Evolutionary conservation across 2,797 vertebrate genomes (phyloP).

Genomic region (Gallinago stenura): DNA sequence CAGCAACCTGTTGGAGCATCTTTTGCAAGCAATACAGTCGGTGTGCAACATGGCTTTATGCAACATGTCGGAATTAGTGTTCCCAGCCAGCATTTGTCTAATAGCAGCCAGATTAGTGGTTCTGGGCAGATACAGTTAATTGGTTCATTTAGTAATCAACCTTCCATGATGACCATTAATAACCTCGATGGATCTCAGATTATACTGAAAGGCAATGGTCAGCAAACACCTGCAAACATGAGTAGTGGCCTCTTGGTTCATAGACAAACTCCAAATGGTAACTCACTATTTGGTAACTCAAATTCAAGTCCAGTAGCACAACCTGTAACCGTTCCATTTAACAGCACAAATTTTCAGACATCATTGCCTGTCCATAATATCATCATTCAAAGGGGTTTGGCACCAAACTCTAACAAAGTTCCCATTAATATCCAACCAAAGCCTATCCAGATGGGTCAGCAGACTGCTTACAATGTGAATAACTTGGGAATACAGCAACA

Average conservation of each 20-base stretch:
- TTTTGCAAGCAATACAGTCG: constrained; percentile 85
- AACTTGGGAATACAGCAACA: constrained; percentile 89
- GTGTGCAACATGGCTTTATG: constrained; percentile 91
- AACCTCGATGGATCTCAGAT: constrained; percentile 95
- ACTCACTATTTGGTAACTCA: constrained; percentile 83
- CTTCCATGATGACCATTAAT: constrained; percentile 95
- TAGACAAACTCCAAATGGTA: constrained; percentile 85
- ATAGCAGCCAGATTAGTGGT: constrained; percentile 85
- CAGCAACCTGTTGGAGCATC: constrained; percentile 84
- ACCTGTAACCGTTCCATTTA: constrained; percentile 93
- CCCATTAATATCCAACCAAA: constrained; percentile 94
- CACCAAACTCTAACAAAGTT: constrained; percentile 90
- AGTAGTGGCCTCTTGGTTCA: constrained; percentile 81
- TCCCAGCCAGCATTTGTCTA: constrained; percentile 89
- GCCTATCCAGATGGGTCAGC: constrained; percentile 90
- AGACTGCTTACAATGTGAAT: constrained; percentile 90
- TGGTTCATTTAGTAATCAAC: constrained; percentile 90
- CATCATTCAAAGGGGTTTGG: constrained; percentile 95
- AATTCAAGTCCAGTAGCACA: constrained; percentile 88
- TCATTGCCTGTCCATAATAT: constrained; percentile 96
- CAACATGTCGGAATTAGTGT: constrained; percentile 89
- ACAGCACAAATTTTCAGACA: constrained; percentile 88
- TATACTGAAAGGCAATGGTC: constrained; percentile 89
- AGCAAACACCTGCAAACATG: constrained; percentile 81
- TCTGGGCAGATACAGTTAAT: constrained; percentile 95